These are phyloP conservation scores for Istiophorus platypterus DNA, from an alignment of 2,113 vertebrate genomes.

Conservation along the genomic window DNA sequence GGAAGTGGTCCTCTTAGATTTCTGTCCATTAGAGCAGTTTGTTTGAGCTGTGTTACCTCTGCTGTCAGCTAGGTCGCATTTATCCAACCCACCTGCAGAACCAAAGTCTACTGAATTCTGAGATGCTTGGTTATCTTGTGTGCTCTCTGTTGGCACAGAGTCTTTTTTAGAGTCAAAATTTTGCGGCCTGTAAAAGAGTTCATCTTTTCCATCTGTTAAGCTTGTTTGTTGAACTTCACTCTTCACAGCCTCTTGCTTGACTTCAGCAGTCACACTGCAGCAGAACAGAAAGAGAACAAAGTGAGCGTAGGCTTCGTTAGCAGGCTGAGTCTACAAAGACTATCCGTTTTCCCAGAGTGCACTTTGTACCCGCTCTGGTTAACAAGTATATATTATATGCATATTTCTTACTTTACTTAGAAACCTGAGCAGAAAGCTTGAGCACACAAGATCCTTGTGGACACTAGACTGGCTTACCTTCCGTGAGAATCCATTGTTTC, in stretches of 20 bases:
- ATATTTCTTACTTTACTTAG: neutral
- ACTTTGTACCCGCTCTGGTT: neutral
- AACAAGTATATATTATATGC: neutral
- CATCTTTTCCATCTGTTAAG: slow-evolving; percentile 39
- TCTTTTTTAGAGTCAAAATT: slow-evolving; percentile 36
- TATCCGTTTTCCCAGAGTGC: neutral
- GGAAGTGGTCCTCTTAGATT: slow-evolving; percentile 63
- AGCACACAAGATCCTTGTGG: neutral
- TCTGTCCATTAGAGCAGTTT: slow-evolving; percentile 67
- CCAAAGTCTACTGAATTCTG: slow-evolving; percentile 54
- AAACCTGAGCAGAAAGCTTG: neutral
- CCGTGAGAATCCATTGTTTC: slow-evolving; percentile 65
- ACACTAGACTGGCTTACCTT: slow-evolving; percentile 55
- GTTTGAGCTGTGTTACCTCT: slow-evolving; percentile 22
- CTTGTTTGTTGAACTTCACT: slow-evolving; percentile 26
- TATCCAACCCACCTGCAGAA: slow-evolving; percentile 19
- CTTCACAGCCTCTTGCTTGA: slow-evolving; percentile 32
- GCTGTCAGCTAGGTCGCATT: slow-evolving; percentile 6
- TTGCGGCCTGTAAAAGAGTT: slow-evolving; percentile 21
- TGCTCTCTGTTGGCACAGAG: slow-evolving; percentile 4
- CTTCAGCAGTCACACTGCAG: slow-evolving; percentile 57
- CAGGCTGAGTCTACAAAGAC: neutral
- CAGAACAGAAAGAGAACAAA: slow-evolving; percentile 6
- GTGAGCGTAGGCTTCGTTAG: neutral
- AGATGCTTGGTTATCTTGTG: slow-evolving; percentile 35